A percentile compares a stretch with the other conserved stretches of the same genome.
Evolutionary conservation across 2,888 invertebrate genomes (phyloP).

Genomic region (Gasteruption jaculator): DNA sequence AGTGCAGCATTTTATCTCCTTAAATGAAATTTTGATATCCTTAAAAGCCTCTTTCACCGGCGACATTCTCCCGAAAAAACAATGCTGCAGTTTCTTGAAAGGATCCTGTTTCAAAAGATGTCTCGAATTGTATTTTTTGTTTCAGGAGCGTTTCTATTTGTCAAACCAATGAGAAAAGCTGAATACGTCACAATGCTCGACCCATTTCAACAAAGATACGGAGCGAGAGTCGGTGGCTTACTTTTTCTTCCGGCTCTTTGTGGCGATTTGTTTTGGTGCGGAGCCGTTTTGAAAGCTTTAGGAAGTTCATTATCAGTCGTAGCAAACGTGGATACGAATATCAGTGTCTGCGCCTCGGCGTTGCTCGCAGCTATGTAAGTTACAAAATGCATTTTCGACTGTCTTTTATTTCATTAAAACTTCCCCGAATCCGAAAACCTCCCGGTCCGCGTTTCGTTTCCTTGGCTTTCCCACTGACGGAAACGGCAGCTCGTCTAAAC

Average conservation of each 20-base stretch:
- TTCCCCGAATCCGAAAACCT: no score
- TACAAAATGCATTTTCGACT: no score
- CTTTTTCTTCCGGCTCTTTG: conserved; percentile 65
- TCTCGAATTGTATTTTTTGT: conserved; percentile 14
- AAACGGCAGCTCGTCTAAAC: no score
- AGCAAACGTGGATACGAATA: conserved; percentile 40
- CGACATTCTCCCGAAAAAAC: no score
- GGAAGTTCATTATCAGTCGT: conserved; percentile 52
- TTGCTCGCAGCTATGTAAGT: conserved; percentile 43
- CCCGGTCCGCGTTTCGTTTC: no score
- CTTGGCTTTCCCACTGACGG: no score
- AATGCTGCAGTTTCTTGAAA: no score
- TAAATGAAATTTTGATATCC: no score
- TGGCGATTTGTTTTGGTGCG: conserved; percentile 70
- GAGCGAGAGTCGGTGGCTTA: conserved; percentile 64
- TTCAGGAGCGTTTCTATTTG: conserved; percentile 64
- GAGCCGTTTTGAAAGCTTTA: conserved; percentile 63
- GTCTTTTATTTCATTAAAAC: no score
- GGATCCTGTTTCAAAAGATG: no score
- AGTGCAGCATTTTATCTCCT: no score
- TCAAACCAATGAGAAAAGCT: conserved; percentile 65
- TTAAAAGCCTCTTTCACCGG: no score
- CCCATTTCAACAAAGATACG: conserved; percentile 67
- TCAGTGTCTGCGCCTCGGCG: conserved; percentile 43
- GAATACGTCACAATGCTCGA: conserved; percentile 71